phyloP scores from a whole-genome alignment of 2,113 vertebrate species.

The Gallinago paraguaiae region DNA sequence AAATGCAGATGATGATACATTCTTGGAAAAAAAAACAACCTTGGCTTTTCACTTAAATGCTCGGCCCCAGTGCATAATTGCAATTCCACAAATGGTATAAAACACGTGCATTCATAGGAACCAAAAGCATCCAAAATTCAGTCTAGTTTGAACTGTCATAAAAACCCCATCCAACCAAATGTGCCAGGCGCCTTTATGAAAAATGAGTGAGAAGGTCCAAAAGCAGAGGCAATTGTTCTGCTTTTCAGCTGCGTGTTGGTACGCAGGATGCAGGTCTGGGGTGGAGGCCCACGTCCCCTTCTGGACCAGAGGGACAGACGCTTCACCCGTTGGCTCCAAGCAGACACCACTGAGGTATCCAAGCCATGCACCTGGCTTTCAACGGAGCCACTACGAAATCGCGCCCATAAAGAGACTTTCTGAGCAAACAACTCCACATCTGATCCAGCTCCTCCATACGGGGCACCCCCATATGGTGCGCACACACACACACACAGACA shows the following conservation, averaged over 20 bases:
- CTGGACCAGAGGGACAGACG: not conserved
- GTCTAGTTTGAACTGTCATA: not conserved
- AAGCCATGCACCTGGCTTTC: not conserved
- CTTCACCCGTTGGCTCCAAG: not conserved
- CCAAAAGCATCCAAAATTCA: not conserved
- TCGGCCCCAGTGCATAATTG: not conserved
- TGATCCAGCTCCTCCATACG: not conserved
- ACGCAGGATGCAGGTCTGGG: not conserved
- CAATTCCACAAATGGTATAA: not conserved
- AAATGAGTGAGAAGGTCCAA: not conserved
- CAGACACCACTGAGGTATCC: too few species aligned
- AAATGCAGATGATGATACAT: not conserved
- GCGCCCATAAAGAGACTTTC: not conserved
- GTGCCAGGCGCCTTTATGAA: not conserved
- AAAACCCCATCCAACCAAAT: not conserved
- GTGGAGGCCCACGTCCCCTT: not conserved
- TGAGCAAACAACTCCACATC: not conserved
- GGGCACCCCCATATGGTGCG: too few species aligned
- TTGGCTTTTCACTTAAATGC: not conserved
- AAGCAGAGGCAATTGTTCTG: not conserved
- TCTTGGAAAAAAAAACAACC: not conserved
- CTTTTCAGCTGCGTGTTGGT: fast-evolving
- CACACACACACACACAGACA: too few species aligned
- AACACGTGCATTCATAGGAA: not conserved
- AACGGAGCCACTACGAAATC: not conserved